phyloP scores from a whole-genome alignment of 1,140 invertebrate genomes.

The Prorops nasuta region DNA sequence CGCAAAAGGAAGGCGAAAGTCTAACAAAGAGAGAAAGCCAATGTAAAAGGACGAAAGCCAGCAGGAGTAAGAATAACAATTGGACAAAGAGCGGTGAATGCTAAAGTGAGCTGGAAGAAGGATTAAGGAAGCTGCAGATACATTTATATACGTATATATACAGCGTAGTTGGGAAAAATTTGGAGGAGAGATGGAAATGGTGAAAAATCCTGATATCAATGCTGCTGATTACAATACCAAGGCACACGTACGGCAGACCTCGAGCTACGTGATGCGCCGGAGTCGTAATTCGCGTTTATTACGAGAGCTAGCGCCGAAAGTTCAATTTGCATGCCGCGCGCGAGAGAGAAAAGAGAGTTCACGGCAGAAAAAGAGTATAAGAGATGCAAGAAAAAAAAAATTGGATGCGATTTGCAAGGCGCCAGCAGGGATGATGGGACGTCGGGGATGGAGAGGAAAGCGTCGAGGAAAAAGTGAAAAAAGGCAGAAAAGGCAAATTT shows the following conservation, averaged over 20 bases:
- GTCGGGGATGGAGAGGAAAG: constrained; percentile 11
- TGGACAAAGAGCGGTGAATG: constrained; percentile 12
- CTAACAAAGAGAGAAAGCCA: neutral
- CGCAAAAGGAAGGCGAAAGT: neutral
- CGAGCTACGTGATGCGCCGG: constrained; percentile 15
- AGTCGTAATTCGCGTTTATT: constrained; percentile 33
- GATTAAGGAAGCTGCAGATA: constrained; percentile 11
- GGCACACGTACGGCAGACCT: constrained; percentile 10
- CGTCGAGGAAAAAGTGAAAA: neutral
- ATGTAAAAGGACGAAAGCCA: neutral
- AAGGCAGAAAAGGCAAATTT: constrained; percentile 7
- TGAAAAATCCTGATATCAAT: too few species aligned
- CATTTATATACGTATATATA: too few species aligned
- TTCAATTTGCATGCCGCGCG: constrained; percentile 30
- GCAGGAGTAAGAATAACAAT: neutral
- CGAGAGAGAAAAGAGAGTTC: constrained; percentile 14
- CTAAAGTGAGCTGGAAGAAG: constrained; percentile 10
- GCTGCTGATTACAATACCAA: constrained; percentile 26
- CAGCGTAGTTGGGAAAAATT: constrained; percentile 6
- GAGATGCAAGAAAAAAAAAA: constrained; percentile 13
- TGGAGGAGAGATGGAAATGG: constrained; percentile 5
- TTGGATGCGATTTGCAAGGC: constrained; percentile 15
- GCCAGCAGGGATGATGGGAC: neutral
- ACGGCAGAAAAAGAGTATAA: constrained; percentile 13
- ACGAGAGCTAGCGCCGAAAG: constrained; percentile 17